A percentile compares a stretch with the other conserved stretches of the same genome.
These are phyloP conservation scores for Oncorhynchus gorbuscha DNA, from an alignment of 2,113 vertebrate species.

Conservation along the genomic window DNA sequence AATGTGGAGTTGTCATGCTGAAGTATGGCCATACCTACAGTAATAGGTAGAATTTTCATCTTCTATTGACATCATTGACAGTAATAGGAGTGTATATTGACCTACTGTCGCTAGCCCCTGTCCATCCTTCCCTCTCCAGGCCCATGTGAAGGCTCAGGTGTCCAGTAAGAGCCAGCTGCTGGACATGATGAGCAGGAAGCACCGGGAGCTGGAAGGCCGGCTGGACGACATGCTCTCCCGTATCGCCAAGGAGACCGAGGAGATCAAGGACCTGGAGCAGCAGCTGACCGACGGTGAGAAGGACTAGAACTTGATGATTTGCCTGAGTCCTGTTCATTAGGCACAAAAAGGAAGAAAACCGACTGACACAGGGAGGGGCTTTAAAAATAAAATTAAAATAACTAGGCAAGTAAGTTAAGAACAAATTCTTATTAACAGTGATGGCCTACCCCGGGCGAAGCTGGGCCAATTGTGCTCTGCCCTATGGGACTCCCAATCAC, in stretches of 20 bases:
- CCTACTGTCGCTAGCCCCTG: too few species aligned
- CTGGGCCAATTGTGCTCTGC: too few species aligned
- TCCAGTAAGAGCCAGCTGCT: constrained; percentile 76
- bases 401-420: too few species aligned
- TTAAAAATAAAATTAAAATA: too few species aligned
- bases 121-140: constrained; percentile 52
- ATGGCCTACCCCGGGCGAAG: too few species aligned
- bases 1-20: too few species aligned
- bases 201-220: constrained; percentile 79
- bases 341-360: constrained; percentile 9
- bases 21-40: too few species aligned
- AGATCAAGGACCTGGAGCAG: constrained; percentile 92
- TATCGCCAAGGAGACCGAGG: constrained; percentile 88
- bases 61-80: too few species aligned
- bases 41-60: too few species aligned
- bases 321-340: not conserved
- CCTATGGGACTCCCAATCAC: too few species aligned
- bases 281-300: constrained; percentile 88
- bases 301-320: not conserved
- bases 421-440: too few species aligned
- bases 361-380: not conserved
- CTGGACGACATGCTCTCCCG: constrained; percentile 85
- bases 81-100: too few species aligned
- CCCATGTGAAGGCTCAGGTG: constrained; percentile 76
- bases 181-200: constrained; percentile 80